Percentiles rank a stretch among this genome's conserved stretches.
phyloP scores from a whole-genome alignment of 1,140 invertebrate genomes.

The Heliconius melpomene region DNA sequence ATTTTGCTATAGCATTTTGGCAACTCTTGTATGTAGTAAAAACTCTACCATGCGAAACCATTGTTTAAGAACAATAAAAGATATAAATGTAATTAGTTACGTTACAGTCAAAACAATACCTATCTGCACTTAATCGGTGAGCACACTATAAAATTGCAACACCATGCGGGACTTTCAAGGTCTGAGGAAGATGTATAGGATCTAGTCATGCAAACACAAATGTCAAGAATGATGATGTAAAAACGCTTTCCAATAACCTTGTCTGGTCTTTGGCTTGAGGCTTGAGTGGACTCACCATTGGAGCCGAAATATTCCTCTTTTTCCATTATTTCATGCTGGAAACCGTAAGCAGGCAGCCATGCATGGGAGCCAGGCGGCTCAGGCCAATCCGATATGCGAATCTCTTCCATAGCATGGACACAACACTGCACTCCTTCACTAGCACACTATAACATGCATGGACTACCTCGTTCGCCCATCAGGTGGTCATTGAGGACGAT shows the following conservation, averaged over 20 bases:
- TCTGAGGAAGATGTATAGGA: conserved; percentile 18
- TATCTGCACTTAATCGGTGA: conserved; percentile 36
- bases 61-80: conserved; percentile 45
- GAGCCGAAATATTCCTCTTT: conserved; percentile 83
- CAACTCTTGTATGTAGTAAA: neutral
- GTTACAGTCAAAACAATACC: conserved; percentile 46
- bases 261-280: conserved; percentile 13
- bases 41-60: conserved; percentile 31
- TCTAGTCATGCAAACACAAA: conserved; percentile 21
- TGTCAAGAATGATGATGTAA: conserved; percentile 27
- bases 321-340: conserved; percentile 83
- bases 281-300: conserved; percentile 77
- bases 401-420: conserved; percentile 82
- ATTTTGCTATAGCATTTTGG: neutral
- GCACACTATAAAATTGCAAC: conserved; percentile 45
- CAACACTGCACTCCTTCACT: conserved; percentile 74
- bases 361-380: conserved; percentile 83
- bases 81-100: conserved; percentile 44
- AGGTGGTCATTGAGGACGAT: conserved; percentile 76
- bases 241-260: conserved; percentile 44
- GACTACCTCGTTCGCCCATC: conserved; percentile 77
- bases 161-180: conserved; percentile 43
- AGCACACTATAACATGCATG: conserved; percentile 73
- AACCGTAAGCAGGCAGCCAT: conserved; percentile 86
- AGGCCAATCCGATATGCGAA: conserved; percentile 84